These are phyloP conservation scores for Drosophila multiciliata DNA, from an alignment of 2,888 invertebrate species.

Conservation along the genomic window DNA sequence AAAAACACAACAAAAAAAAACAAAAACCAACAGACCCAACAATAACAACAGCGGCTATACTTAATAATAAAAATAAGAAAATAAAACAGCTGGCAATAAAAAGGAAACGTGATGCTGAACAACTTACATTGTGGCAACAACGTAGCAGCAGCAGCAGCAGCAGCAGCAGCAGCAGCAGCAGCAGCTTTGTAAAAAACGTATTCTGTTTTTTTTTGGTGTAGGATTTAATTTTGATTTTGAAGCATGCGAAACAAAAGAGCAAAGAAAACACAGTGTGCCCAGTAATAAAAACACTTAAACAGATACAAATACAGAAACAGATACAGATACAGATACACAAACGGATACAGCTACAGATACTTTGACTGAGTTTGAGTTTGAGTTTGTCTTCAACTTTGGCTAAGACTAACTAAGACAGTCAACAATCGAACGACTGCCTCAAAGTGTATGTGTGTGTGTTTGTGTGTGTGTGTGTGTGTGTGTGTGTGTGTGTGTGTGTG, in stretches of 20 bases:
- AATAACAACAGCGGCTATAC: constrained; percentile 39
- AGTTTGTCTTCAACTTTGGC: constrained; percentile 3
- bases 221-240: constrained; percentile 66
- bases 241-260: constrained; percentile 55
- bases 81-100: constrained; percentile 62
- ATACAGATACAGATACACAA: constrained; percentile 18
- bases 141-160: constrained; percentile 3
- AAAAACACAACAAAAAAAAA: constrained; percentile 24
- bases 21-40: constrained; percentile 27
- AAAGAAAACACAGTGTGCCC: constrained; percentile 47
- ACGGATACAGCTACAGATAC: constrained; percentile 22
- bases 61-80: constrained; percentile 40
- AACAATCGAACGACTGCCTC: neutral
- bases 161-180: neutral
- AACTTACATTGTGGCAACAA: constrained; percentile 58
- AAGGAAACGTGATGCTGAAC: constrained; percentile 77
- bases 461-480: neutral
- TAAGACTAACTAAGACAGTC: neutral
- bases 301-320: constrained; percentile 14
- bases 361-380: constrained; percentile 1
- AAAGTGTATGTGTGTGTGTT: neutral
- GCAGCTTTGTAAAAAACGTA: constrained; percentile 60
- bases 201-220: constrained; percentile 44
- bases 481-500: constrained; percentile 7
- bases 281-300: constrained; percentile 71